These are phyloP conservation scores for Halcyon smyrnensis DNA, from an alignment of 2,797 vertebrate genomes.

Conservation along the genomic window DNA sequence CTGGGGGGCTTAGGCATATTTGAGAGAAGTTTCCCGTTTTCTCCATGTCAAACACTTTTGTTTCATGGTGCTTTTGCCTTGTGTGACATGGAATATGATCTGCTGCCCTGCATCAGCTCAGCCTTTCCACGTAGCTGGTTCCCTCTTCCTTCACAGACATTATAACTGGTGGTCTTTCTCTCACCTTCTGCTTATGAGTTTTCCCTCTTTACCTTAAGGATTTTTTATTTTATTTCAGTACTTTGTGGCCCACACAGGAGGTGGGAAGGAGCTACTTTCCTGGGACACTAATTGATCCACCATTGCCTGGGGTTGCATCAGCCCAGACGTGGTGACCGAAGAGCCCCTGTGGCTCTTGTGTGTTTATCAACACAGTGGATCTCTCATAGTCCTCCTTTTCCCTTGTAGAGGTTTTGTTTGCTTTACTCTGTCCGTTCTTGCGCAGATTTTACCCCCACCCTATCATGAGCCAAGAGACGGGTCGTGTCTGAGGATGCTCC, in stretches of 20 bases:
- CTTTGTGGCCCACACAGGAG: not conserved
- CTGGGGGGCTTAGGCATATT: not conserved
- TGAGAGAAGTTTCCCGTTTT: not conserved
- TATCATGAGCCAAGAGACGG: not conserved
- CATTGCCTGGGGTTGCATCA: not conserved
- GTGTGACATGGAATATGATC: not conserved
- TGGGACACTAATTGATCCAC: fast-evolving
- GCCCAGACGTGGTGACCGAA: not conserved
- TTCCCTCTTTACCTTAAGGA: not conserved
- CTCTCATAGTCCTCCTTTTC: not conserved
- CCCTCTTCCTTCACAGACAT: not conserved
- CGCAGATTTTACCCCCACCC: not conserved
- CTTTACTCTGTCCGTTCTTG: not conserved
- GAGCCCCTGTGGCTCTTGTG: not conserved
- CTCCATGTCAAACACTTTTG: not conserved
- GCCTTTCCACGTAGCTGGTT: not conserved
- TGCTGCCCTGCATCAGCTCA: not conserved
- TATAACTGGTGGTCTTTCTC: not conserved
- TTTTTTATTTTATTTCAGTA: not conserved
- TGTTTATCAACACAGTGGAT: not conserved
- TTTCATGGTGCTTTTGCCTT: not conserved
- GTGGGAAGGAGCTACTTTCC: not conserved
- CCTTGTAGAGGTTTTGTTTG: not conserved
- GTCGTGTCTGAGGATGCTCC: not conserved
- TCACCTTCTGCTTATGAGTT: not conserved